Evolutionary conservation across 2,113 vertebrate genomes (phyloP), one percentile per base, ranked within the genome.

Genomic region (Axis porcinus): DNA sequence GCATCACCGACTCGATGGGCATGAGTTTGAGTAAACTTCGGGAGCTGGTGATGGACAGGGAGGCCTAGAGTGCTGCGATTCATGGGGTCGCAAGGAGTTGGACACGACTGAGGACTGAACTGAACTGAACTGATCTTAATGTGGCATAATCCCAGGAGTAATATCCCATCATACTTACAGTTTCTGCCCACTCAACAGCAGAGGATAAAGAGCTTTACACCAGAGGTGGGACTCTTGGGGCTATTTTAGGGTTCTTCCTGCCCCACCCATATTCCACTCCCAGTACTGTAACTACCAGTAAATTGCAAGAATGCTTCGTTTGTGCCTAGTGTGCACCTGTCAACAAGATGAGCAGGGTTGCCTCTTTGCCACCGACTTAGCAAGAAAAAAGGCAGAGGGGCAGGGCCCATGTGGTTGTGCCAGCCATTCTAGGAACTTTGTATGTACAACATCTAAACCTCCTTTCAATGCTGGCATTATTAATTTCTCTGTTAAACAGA

Each of bases 281-380:
- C 25, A 6, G 0, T 1, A 0, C 10, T 1, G n/a, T 10, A 10
- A 33, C 8, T 16, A 4, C n/a, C 23, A 10, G 16, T 45, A 25
- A 36, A 6, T 52, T 40, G 7, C 21, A 10, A 0, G 11, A 33
- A 2, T 25, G 4, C 28, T 52, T 52, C 17, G 28, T 2, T 12
- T 23, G 64, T 28, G 50, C 8, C 3, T 9, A 0, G 25, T 12
- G 36, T 11, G 33, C 1, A 0, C 58, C 25, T 17, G 33, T n/a
- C 55, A 13, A 21, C 87, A 43, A n/a, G 0, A 0, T 25, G 64
- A 55, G 58, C 5, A 2, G 76, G 30, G 52, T 36, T 33, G 52
- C 23, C 58, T 62, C 45, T 86, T 55, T 94, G 52, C 45, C 1
- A 7, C 70, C 1, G 3, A 52, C 4, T 21, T 23, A 67, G 21